Percentiles rank a stretch among this genome's conserved stretches.
Evolutionary conservation across 1,140 invertebrate genomes (phyloP).

Genomic region (Lordiphosa stackelbergi): DNA sequence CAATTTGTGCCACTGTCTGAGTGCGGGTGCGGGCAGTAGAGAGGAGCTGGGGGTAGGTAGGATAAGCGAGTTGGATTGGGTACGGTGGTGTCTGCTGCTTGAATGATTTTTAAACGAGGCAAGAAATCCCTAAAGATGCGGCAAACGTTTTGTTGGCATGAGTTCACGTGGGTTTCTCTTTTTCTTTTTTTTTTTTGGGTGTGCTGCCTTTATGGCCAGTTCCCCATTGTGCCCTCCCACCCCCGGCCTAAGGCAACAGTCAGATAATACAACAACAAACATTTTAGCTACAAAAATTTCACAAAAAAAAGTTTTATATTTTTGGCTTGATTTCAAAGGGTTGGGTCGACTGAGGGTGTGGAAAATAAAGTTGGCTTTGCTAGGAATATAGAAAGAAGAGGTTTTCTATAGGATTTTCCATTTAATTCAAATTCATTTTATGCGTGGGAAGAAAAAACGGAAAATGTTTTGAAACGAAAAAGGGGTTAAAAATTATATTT

Average conservation of each 20-base stretch:
- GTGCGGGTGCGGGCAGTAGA: constrained; percentile 14
- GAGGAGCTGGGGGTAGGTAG: constrained; percentile 7
- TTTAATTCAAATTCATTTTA: no score
- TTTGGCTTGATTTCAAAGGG: constrained; percentile 14
- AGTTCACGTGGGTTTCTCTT: constrained; percentile 52
- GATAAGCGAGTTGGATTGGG: constrained; percentile 27
- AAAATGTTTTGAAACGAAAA: no score
- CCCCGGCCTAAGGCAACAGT: constrained; percentile 16
- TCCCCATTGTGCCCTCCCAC: constrained; percentile 6
- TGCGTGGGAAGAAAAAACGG: no score
- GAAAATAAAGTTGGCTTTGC: no score
- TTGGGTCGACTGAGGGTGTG: neutral
- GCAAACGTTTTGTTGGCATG: constrained; percentile 65
- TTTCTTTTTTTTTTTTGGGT: constrained; percentile 37
- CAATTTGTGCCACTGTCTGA: constrained; percentile 69
- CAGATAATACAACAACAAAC: constrained; percentile 60
- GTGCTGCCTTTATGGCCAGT: constrained; percentile 49
- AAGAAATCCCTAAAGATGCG: constrained; percentile 75
- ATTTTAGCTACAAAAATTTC: constrained; percentile 24
- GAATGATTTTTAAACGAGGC: constrained; percentile 75
- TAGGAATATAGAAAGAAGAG: no score
- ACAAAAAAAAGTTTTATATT: constrained; percentile 43
- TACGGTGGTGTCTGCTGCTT: constrained; percentile 70
- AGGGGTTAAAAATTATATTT: no score
- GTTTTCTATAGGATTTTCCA: no score